These are phyloP conservation scores for Polypedilum vanderplanki DNA, from an alignment of 1,140 invertebrate genomes.

Conservation along the genomic window DNA sequence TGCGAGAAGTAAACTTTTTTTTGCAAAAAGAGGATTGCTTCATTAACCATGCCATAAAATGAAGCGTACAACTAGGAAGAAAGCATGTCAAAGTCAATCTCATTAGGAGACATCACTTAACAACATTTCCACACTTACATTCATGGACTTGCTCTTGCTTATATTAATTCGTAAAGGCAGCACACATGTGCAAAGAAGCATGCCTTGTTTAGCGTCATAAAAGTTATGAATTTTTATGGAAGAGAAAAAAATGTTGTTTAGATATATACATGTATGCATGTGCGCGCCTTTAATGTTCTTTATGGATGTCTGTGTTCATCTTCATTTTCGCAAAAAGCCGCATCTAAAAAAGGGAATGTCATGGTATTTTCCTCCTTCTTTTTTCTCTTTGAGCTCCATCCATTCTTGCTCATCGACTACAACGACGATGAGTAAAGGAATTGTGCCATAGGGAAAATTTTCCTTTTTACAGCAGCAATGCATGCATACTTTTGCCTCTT, in stretches of 20 bases:
- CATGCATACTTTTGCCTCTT: too few relatives aligned
- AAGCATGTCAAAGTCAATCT: too few relatives aligned
- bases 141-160: too few relatives aligned
- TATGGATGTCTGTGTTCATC: slow-evolving; percentile 5
- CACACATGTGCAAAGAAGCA: background rate
- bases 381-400: too few relatives aligned
- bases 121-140: too few relatives aligned
- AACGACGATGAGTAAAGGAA: background rate
- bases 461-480: background rate
- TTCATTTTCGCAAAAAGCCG: background rate
- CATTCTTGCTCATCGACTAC: too few relatives aligned
- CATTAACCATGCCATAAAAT: background rate
- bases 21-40: background rate
- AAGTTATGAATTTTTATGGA: background rate
- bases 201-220: background rate
- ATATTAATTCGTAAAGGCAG: too few relatives aligned
- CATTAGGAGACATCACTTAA: too few relatives aligned
- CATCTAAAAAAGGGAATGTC: too few relatives aligned
- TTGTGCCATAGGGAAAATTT: background rate
- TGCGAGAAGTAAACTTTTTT: background rate
- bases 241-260: too few relatives aligned
- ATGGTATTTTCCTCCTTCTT: too few relatives aligned
- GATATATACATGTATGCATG: background rate
- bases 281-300: background rate
- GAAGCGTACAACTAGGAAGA: background rate